Evolutionary conservation across 2,888 invertebrate genomes (phyloP).

Genomic region (Noctuana brunneofusca): DNA sequence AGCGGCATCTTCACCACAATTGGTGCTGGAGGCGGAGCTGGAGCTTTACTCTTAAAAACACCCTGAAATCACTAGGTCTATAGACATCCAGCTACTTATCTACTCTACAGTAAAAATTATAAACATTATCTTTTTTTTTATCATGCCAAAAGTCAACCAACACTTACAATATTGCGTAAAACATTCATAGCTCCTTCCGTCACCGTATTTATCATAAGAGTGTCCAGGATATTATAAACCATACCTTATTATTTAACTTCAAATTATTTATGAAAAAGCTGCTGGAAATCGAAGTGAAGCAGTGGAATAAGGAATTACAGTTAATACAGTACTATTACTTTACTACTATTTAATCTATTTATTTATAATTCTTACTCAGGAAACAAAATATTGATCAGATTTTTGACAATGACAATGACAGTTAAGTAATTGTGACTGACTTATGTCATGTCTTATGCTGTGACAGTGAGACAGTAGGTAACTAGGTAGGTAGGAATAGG

Average conservation of each 20-base stretch:
- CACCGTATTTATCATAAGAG: constrained; percentile 77
- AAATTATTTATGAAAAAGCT: constrained; percentile 3
- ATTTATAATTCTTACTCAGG: too few species aligned
- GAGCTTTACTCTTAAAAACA: constrained; percentile 63
- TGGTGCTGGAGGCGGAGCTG: constrained; percentile 51
- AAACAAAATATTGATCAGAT: not conserved
- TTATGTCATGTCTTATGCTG: too few species aligned
- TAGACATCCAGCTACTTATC: constrained; percentile 7
- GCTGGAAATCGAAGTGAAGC: not conserved
- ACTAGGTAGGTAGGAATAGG: too few species aligned
- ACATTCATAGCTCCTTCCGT: constrained; percentile 76
- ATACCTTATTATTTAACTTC: constrained; percentile 58
- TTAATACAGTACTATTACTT: not conserved
- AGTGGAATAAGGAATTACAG: not conserved
- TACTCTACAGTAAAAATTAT: not conserved
- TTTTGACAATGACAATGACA: not conserved
- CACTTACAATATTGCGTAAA: constrained; percentile 77
- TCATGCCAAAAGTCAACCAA: constrained; percentile 36
- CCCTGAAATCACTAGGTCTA: constrained; percentile 57
- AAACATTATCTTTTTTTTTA: constrained; percentile 24
- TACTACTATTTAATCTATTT: too few species aligned
- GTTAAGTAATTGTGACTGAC: too few species aligned
- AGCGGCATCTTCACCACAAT: constrained; percentile 78
- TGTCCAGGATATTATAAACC: constrained; percentile 72
- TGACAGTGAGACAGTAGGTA: too few species aligned